Evolutionary conservation across 2,888 invertebrate species (phyloP), one percentile per base, ranked within the genome.

Genomic region (Furcula furcula): DNA sequence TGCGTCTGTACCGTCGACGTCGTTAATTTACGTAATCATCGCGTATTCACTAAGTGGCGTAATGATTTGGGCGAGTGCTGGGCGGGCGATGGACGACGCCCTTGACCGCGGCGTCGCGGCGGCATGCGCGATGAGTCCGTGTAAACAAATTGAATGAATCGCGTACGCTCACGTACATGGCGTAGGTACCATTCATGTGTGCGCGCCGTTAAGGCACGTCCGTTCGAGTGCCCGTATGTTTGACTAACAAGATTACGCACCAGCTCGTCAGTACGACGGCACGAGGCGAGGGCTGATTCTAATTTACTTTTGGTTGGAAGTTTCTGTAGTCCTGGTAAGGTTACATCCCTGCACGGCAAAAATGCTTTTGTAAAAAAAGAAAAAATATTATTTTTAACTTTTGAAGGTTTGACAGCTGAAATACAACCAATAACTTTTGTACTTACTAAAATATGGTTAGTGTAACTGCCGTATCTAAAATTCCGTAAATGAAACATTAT

Each of bases 101-200:
- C 84, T 84, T 84, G 85, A 81, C 79, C 81, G 79, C 44, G 59
- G 67, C 73, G 72, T 65, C 76, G 77, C 66, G 65, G 59, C 69
- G 68, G 58, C 68, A 53, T 62, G 46, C 50, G 55, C 76, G 71
- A 68, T 67, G 66, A 62, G 58, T 58, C 59, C 69, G 77, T 64
- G 80, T 84, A 79, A 83, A 82, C 84, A 81, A 81, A 81, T 86
- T 87, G 86, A 86, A 88, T 87, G 86, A 81, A 81, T 73, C 76
- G 85, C 82, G 83, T 84, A 84, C 79, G 74, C 72, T 72, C 74
- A 70, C 72, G 74, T 74, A 72, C 69, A 65, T 71, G 64, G 38
- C 43, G 55, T 69, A 68, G 66, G 70, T 66, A 75, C 81, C 86
- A 87, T 88, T 88, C 85, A 86, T 84, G 77, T 82, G 84, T 76